phyloP scores from a whole-genome alignment of 2,888 invertebrate genomes.

The Lordiphosa andalusiaca region DNA sequence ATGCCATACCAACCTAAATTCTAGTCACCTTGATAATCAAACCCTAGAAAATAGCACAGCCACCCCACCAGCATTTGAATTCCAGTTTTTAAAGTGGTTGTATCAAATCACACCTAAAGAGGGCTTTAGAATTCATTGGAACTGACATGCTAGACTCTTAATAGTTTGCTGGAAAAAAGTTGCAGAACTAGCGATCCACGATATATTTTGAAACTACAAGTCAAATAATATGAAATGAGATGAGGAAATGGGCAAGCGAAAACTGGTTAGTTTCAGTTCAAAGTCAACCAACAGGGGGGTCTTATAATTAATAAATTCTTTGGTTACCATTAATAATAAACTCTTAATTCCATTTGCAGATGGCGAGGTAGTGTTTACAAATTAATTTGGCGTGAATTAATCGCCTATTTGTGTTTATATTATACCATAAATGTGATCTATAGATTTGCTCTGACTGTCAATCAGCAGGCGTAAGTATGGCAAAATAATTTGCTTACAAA shows the following conservation, averaged over 20 bases:
- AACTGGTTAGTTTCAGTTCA: constrained; percentile 40
- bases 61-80: constrained; percentile 7
- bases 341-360: constrained; percentile 81
- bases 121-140: constrained; percentile 42
- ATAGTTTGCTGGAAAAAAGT: constrained; percentile 22
- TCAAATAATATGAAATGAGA: constrained; percentile 22
- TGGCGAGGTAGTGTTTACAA: constrained; percentile 98
- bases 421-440: constrained; percentile 93
- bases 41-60: constrained; percentile 26
- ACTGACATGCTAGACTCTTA: constrained; percentile 31
- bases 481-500: not conserved
- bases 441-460: constrained; percentile 89
- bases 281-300: constrained; percentile 7
- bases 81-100: constrained; percentile 34
- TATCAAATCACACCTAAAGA: constrained; percentile 25
- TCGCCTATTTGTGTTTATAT: constrained; percentile 92
- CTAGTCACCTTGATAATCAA: constrained; percentile 31
- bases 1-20: constrained; percentile 26
- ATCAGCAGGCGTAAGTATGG: constrained; percentile 87
- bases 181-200: constrained; percentile 42
- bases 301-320: constrained; percentile 10
- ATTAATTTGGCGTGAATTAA: constrained; percentile 94
- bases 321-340: constrained; percentile 13
- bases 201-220: constrained; percentile 4
- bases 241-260: constrained; percentile 14